These are phyloP conservation scores for Origma solitaria DNA, from an alignment of 2,113 vertebrate species.

Conservation along the genomic window DNA sequence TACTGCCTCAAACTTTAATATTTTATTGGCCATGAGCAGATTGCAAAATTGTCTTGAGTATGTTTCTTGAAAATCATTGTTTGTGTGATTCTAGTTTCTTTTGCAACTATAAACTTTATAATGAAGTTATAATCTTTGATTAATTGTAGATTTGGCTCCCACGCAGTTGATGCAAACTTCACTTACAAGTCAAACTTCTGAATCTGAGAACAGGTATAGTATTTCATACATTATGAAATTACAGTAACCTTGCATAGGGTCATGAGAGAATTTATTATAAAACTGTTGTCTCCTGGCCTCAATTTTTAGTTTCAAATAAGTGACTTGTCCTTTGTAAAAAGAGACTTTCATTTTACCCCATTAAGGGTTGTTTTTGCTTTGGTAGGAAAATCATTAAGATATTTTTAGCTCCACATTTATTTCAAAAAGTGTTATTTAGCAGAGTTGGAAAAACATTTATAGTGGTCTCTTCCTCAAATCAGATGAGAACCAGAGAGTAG, in stretches of 20 bases:
- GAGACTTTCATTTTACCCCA: neutral
- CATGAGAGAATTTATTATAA: neutral
- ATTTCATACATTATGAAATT: neutral
- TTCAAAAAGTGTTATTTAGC: neutral
- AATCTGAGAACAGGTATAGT: constrained; percentile 70
- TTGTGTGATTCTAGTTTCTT: neutral
- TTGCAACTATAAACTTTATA: neutral
- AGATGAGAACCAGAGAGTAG: neutral
- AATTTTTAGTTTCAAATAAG: neutral
- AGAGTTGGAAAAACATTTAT: neutral
- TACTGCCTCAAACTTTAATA: neutral
- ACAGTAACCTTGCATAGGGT: neutral
- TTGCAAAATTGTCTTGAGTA: neutral
- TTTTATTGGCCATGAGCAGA: neutral
- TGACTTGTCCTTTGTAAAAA: neutral
- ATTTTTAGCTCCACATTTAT: neutral
- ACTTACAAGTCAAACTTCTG: constrained; percentile 52
- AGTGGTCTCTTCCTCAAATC: neutral
- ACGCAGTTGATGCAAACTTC: constrained; percentile 59
- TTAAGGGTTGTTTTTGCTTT: neutral
- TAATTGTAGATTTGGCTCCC: constrained; percentile 67
- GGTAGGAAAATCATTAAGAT: neutral
- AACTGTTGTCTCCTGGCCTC: neutral
- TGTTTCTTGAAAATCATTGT: neutral
- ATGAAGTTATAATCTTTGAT: constrained; percentile 19